Conservation (phyloP, 2,888 invertebrate species). For the Xanthorhoe spadicearia region DNA sequence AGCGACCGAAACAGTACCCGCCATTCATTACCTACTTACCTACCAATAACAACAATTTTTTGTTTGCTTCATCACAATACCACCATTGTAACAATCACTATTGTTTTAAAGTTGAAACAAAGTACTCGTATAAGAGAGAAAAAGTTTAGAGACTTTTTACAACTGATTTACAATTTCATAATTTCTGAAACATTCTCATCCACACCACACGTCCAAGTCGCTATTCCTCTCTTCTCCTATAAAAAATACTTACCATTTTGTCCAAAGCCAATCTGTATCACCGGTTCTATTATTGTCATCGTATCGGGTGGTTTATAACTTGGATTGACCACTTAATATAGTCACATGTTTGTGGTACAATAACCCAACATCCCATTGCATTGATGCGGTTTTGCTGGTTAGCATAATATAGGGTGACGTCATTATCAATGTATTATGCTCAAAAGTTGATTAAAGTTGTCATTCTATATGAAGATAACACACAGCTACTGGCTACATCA, state of each 20-base stretch:
- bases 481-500: neutral
- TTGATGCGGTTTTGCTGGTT: conserved; percentile 57
- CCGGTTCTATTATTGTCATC: conserved; percentile 10
- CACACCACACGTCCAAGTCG: too few relatives aligned
- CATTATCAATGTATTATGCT: conserved; percentile 12
- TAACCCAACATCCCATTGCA: conserved; percentile 65
- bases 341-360: conserved; percentile 48
- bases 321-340: conserved; percentile 16
- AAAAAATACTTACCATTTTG: neutral
- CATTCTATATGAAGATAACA: neutral
- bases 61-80: too few relatives aligned
- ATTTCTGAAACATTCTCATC: too few relatives aligned
- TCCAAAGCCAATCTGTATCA: conserved; percentile 6
- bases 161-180: too few relatives aligned
- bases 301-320: conserved; percentile 12
- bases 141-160: too few relatives aligned
- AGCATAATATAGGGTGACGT: conserved; percentile 48
- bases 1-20: too few relatives aligned
- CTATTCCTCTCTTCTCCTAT: too few relatives aligned
- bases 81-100: too few relatives aligned
- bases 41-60: too few relatives aligned
- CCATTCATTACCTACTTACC: too few relatives aligned
- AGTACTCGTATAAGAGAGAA: too few relatives aligned
- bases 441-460: neutral
- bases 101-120: too few relatives aligned